Evolutionary conservation across 2,113 vertebrate genomes (phyloP).

Genomic region (Oreotragus oreotragus): DNA sequence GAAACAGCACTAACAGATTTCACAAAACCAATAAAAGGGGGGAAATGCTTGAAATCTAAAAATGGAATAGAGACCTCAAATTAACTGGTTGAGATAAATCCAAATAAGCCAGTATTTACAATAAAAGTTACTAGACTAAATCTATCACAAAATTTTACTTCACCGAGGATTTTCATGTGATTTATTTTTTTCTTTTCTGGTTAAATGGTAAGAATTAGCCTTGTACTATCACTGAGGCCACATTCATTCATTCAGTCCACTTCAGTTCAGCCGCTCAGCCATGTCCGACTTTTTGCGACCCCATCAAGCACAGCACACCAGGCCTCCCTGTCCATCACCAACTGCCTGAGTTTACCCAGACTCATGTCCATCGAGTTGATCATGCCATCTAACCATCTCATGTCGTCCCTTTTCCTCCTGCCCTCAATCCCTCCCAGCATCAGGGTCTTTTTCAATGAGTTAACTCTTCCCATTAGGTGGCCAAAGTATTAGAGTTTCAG

Average conservation of each 20-base stretch:
- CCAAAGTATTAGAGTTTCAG: neutral
- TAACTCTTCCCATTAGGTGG: neutral
- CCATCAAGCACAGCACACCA: neutral
- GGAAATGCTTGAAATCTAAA: neutral
- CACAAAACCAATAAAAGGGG: neutral
- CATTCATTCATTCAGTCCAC: neutral
- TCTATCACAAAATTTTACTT: neutral
- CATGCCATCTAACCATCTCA: neutral
- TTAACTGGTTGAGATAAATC: neutral
- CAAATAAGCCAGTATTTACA: neutral
- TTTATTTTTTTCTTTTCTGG: neutral
- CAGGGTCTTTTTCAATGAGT: neutral
- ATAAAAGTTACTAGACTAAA: neutral
- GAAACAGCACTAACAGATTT: neutral
- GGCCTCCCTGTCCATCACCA: neutral
- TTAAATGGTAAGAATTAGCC: neutral
- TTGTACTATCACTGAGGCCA: neutral
- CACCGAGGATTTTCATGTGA: neutral
- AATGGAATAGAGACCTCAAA: neutral
- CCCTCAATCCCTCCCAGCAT: neutral
- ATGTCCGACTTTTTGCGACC: fast-evolving
- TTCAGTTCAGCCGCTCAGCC: neutral
- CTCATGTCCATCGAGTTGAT: neutral
- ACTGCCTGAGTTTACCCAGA: fast-evolving
- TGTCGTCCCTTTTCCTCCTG: neutral